A percentile compares a stretch with the other conserved stretches of the same genome.
phyloP scores from a whole-genome alignment of 2,797 vertebrate species.

The Eulemur coronatus region DNA sequence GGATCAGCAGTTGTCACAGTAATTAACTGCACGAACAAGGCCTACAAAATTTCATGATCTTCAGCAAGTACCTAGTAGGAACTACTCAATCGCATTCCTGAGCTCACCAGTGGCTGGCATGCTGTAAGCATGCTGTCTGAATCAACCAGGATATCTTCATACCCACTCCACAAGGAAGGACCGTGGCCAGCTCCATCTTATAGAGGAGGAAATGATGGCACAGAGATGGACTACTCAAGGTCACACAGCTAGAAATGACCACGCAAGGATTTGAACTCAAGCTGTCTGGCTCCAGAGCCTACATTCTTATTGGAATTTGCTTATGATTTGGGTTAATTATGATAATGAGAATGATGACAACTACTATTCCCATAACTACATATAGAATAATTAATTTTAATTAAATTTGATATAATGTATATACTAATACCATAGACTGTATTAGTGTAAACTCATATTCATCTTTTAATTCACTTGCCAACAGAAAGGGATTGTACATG shows the following conservation, averaged over 20 bases:
- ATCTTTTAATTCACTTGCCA: constrained; percentile 62
- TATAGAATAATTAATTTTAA: neutral
- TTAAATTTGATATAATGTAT: neutral
- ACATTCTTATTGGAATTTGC: neutral
- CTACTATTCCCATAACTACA: neutral
- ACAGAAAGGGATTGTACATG: constrained; percentile 64
- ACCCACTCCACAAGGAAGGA: neutral
- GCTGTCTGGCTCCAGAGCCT: neutral
- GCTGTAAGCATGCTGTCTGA: neutral
- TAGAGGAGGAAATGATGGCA: neutral
- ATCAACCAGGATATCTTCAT: neutral
- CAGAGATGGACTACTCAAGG: rapidly evolving
- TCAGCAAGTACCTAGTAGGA: neutral
- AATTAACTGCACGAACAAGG: neutral
- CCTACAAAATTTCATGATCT: neutral
- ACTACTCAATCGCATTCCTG: rapidly evolving
- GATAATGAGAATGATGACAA: rapidly evolving
- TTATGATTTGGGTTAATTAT: neutral
- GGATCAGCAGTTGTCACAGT: neutral
- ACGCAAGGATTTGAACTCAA: neutral
- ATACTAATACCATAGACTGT: neutral
- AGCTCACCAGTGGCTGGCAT: neutral
- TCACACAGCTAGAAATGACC: rapidly evolving
- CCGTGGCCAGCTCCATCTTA: neutral
- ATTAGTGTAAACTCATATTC: neutral